Conservation (phyloP, 1,140 invertebrate genomes). For the Pararge aegeria region DNA sequence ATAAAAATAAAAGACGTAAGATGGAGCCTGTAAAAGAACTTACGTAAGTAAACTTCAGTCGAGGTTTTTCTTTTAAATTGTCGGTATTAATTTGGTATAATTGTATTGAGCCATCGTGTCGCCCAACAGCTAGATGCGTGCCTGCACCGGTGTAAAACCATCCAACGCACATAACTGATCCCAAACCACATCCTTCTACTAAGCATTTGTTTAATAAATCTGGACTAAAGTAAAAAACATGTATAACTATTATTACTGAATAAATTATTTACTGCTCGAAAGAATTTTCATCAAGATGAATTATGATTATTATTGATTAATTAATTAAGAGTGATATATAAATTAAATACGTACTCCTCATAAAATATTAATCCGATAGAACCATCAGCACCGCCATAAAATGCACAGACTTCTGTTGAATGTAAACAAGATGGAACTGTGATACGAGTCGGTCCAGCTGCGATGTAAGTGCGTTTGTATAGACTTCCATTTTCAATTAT, state of each 20-base stretch:
- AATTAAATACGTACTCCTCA: conserved; percentile 49
- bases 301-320: no score
- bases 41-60: conserved; percentile 68
- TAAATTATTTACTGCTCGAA: no score
- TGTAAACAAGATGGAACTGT: conserved; percentile 39
- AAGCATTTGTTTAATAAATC: conserved; percentile 52
- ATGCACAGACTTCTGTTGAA: conserved; percentile 43
- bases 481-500: conserved; percentile 62
- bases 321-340: not conserved
- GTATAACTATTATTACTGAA: not conserved
- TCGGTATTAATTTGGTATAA: conserved; percentile 59
- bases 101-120: conserved; percentile 69
- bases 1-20: no score
- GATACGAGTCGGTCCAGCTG: conserved; percentile 55
- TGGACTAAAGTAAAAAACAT: conserved; percentile 38
- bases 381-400: conserved; percentile 67
- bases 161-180: conserved; percentile 60
- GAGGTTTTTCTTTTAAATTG: conserved; percentile 55
- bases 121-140: conserved; percentile 57
- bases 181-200: conserved; percentile 55
- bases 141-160: conserved; percentile 51
- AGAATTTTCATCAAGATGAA: no score
- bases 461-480: conserved; percentile 42
- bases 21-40: conserved; percentile 29
- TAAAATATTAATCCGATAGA: conserved; percentile 64